Evolutionary conservation across 2,888 invertebrate species (phyloP), one percentile per base, ranked within the genome.

Genomic region (Baronia brevicornis): DNA sequence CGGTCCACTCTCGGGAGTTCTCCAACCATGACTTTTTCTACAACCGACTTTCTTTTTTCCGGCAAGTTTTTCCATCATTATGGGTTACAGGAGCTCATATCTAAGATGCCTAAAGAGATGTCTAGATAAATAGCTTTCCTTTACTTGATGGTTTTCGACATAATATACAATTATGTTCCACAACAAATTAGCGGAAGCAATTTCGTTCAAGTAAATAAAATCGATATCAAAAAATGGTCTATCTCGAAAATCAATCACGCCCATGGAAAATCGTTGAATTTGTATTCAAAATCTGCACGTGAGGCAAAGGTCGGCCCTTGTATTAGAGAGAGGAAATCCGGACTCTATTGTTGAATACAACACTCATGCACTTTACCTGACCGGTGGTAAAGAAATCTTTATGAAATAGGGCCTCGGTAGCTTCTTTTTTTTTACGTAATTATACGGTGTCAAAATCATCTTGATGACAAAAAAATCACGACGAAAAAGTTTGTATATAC

Each of bases 291-390:
- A 69, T 74, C 75, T 75, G 79, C 84, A 84, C 84, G 84, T 84
- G 84, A 84, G 74, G 47, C 62, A 60, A 63, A 73, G 75, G 67
- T 73, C 63, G 77, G 65, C 59, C 56, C 73, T 77, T 67, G 75
- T 70, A 80, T 80, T 82, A 80, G 63, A 72, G 69, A 73, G 75
- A 84, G 84, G 84, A 84, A 80, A 84, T 84, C 84, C 84, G 84
- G 84, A 54, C 55, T 51, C 55, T 60, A 75, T 82, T 84, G 77
- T 79, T 71, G 63, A 66, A 67, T 66, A 63, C 70, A 61, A 72
- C 71, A 60, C 73, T 77, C 64, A 64, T 58, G 68, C 60, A 74
- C 68, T 72, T 69, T 82, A 82, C 84, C 84, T 82, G 84, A 77
- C 79, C 77, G 65, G 47, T 54, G 54, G 59, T 75, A 77, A 73